Base-by-base conservation (phyloP, 2,888 invertebrate species). In the Tipula lateralis region DNA sequence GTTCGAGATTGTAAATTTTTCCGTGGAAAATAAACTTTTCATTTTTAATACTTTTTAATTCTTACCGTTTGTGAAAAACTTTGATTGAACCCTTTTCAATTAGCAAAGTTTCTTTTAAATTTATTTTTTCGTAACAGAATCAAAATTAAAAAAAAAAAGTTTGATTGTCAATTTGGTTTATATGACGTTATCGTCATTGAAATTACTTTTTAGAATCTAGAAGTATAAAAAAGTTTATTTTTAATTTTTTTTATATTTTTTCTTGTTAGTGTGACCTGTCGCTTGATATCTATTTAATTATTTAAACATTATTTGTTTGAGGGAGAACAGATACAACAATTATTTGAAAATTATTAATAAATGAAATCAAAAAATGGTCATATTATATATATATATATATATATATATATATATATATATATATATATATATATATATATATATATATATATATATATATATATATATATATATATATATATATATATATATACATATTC, bases 51-150 rank as follows among this genome's bases (percentile, higher is more conserved):
- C 24, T 66, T 66, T 66, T 24, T 66, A 66, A 66, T 66, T 66
- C 24, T 66, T 66, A 66, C 19, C 24, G 24, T 66, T 66, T 66
- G 66, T 66, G 66, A 66, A 66, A n/a, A 24, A 9, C 66, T 66
- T 66, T 24, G 66, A 66, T 66, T 66, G 66, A 66, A 66, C 66
- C 66, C 66, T 66, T 66, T 66, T 66, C 66, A 66, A 66, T 66
- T 66, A 66, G 24, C 24, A 66, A 66, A 66, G 66, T 66, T 66
- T 9, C 1, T 66, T 66, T 66, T 44, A 2, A 13, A n/a, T 44
- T 44, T 44, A 5, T 36, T 36, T 50, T 16, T 50, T 50, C 16
- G 19, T 50, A 50, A 24, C 66, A 66, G 24, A 66, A 66, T 66
- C 66, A 24, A 24, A 66, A 66, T 50, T 16, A 66, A 66, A 66